These are phyloP conservation scores for Aulostomus chinensis DNA, from an alignment of 2,797 vertebrate genomes.

Conservation along the genomic window DNA sequence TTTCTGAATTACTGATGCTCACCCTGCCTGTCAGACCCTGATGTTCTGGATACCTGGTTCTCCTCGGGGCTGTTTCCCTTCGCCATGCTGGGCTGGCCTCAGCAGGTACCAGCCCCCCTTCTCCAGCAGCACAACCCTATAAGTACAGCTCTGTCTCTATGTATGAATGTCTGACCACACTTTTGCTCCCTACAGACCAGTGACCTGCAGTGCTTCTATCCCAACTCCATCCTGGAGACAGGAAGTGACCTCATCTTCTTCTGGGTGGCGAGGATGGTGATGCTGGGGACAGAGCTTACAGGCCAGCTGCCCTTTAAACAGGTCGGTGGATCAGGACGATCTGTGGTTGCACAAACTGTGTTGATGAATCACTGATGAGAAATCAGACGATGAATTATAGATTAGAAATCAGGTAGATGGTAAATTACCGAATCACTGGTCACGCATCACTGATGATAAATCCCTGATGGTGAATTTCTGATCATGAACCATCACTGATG, in stretches of 20 bases:
- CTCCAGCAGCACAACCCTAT: background rate
- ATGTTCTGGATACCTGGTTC: slow-evolving; percentile 93
- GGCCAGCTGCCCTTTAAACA: slow-evolving; percentile 87
- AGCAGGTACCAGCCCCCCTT: slow-evolving; percentile 75
- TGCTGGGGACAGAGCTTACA: slow-evolving; percentile 88
- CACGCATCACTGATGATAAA: too few species aligned
- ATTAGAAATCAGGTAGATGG: too few species aligned
- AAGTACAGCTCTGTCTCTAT: too few species aligned
- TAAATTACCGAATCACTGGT: too few species aligned
- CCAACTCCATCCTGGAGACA: slow-evolving; percentile 87
- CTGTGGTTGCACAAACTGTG: too few species aligned
- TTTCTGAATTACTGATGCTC: background rate
- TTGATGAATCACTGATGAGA: background rate
- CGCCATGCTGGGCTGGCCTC: slow-evolving; percentile 89
- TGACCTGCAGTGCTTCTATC: slow-evolving; percentile 86
- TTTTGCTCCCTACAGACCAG: slow-evolving; percentile 69
- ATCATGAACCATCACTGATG: too few species aligned
- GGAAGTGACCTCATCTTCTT: slow-evolving; percentile 93
- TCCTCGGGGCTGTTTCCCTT: slow-evolving; percentile 91
- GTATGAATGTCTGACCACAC: background rate
- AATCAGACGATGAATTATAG: too few species aligned
- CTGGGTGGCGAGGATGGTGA: slow-evolving; percentile 95
- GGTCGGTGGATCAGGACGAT: slow-evolving; percentile 71
- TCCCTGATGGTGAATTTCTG: too few species aligned
- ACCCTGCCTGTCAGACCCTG: slow-evolving; percentile 76